Conservation (phyloP, 1,140 invertebrate genomes). For the Ceratitis capitata region DNA sequence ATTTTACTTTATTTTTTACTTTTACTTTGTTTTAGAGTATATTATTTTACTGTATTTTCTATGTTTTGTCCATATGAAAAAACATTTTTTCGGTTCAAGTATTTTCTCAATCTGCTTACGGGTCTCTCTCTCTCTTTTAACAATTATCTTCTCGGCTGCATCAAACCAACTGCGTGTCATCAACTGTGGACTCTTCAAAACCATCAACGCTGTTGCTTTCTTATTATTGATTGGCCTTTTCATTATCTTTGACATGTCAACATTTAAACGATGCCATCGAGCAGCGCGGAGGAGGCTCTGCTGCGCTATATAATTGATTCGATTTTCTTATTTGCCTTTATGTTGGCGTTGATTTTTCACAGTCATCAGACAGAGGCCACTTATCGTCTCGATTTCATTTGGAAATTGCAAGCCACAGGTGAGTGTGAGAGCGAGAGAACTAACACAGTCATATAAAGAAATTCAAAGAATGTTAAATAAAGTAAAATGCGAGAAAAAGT, state of each 20-base stretch:
- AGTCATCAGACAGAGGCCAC: slow-evolving; percentile 90
- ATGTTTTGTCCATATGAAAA: no score
- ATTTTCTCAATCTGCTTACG: background rate
- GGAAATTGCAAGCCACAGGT: slow-evolving; percentile 92
- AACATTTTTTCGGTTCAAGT: no score
- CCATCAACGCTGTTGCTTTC: background rate
- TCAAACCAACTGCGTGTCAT: background rate
- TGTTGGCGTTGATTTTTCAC: slow-evolving; percentile 82
- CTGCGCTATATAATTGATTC: slow-evolving; percentile 64
- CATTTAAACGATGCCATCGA: background rate
- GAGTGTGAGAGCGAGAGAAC: slow-evolving; percentile 47
- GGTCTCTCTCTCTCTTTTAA: background rate
- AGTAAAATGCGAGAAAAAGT: background rate
- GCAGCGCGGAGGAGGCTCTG: slow-evolving; percentile 60
- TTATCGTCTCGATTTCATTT: slow-evolving; percentile 89
- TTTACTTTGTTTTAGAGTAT: no score
- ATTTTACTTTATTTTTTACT: no score
- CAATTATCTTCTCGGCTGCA: background rate
- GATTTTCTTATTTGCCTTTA: slow-evolving; percentile 71
- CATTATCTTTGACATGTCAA: slow-evolving; percentile 25
- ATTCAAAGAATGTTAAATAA: background rate
- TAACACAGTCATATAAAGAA: background rate
- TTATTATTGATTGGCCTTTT: background rate
- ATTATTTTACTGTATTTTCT: no score
- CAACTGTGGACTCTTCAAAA: background rate